Evolutionary conservation across 1,140 invertebrate genomes (phyloP), one percentile per base, ranked within the genome.

Genomic region (Luehdorfia chinensis): DNA sequence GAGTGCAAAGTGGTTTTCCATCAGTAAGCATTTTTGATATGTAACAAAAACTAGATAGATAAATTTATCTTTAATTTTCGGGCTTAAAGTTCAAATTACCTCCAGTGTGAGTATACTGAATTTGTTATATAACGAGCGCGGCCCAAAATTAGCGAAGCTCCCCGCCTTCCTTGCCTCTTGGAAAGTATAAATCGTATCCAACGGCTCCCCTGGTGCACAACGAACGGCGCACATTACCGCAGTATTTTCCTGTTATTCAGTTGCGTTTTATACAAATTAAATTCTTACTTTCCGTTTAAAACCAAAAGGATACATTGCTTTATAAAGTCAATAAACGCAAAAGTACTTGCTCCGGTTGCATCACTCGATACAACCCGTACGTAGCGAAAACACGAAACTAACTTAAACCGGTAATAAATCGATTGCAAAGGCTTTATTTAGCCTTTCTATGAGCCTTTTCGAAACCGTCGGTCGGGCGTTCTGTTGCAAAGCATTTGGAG

Each of bases 391-490:
- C 14, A 28, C 14, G 25, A 30, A 43, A 43, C 39, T 43, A 43
- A 43, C 23, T 15, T 15, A 6, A 16, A 65, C 50, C 54, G 58
- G 62, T 63, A 59, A 58, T 62, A 68, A 70, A 79, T 76, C 66
- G 66, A 66, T 63, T 62, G 58, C 54, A 56, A 61, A 63, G 59
- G 55, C 55, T 75, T 69, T 67, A 61, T 61, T 67, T 63, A 55
- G 59, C 59, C 56, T 53, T 59, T 54, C 64, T 59, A 55, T 62
- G 65, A 36, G 70, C 64, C 66, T 75, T 78, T 67, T 49, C 64
- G 67, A 69, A 63, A 53, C 67, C 55, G 59, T 50, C 59, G 36
- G 59, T 65, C 54, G 65, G 72, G 60, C 70, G 68, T 72, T 75
- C 59, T 51, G 58, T 43, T 64, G 59, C 59, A 50, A 59, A 74